A percentile compares a stretch with the other conserved stretches of the same genome.
Conservation (phyloP, 1,140 invertebrate species). For the Tetranychus cinnabarinus region DNA sequence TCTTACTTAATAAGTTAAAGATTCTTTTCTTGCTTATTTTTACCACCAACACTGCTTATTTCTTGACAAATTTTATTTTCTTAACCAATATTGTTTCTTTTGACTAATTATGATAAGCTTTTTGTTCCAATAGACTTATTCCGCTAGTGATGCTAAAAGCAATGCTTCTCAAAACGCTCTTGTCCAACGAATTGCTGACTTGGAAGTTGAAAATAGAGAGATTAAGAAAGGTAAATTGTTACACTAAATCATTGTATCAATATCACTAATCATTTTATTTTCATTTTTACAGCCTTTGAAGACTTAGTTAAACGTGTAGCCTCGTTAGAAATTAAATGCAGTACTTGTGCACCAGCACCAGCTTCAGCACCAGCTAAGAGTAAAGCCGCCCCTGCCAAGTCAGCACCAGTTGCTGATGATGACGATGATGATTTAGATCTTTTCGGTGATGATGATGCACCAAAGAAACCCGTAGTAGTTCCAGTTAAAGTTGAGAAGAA, state of each 20-base stretch:
- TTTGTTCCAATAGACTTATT: no score
- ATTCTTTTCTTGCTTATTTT: no score
- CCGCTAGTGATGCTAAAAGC: no score
- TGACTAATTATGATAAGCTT: no score
- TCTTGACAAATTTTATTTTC: no score
- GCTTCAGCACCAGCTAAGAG: background rate
- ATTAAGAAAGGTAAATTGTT: background rate
- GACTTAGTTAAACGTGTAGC: background rate
- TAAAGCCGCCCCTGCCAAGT: background rate
- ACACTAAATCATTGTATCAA: background rate
- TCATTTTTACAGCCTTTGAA: background rate
- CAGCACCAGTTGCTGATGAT: conserved; percentile 26
- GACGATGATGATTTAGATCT: conserved; percentile 80
- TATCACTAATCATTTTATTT: background rate
- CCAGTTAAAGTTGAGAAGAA: background rate
- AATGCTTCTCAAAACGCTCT: no score
- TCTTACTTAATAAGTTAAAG: no score
- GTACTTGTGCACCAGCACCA: background rate
- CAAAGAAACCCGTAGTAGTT: background rate
- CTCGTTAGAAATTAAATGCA: background rate
- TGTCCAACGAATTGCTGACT: background rate
- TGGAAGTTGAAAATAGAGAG: background rate
- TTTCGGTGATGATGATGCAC: conserved; percentile 46
- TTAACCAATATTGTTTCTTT: no score
- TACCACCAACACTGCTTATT: no score